phyloP scores from a whole-genome alignment of 2,113 vertebrate species.

The Falco punctatus region DNA sequence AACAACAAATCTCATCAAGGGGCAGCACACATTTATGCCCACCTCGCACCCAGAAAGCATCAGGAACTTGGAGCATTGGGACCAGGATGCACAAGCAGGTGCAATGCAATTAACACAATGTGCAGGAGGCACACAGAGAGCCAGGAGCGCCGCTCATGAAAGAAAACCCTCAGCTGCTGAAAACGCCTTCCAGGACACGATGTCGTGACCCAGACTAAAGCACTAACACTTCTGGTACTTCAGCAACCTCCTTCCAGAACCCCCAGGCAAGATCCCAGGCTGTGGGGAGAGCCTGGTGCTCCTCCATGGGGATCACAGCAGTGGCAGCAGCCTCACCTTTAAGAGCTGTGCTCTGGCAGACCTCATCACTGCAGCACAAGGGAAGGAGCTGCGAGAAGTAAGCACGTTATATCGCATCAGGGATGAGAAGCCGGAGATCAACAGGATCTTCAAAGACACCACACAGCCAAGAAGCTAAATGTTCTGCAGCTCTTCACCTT shows the following conservation, averaged over 20 bases:
- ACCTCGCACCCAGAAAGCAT: neutral
- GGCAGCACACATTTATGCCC: neutral
- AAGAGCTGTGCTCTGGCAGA: neutral
- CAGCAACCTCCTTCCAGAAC: neutral
- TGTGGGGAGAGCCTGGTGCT: neutral
- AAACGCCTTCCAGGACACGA: neutral
- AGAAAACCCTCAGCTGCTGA: neutral
- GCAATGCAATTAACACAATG: neutral
- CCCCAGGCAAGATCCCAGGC: neutral
- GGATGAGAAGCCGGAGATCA: neutral
- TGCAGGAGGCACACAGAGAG: neutral
- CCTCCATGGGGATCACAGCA: neutral
- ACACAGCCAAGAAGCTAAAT: neutral
- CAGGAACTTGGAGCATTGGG: neutral
- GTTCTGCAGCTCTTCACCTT: neutral
- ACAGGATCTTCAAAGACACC: neutral
- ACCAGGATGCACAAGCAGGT: neutral
- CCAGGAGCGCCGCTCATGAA: neutral
- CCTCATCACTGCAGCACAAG: fast-evolving
- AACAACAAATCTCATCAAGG: neutral
- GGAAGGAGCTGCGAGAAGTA: neutral
- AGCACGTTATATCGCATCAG: neutral
- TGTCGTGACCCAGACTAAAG: neutral
- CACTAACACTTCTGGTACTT: neutral
- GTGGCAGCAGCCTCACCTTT: neutral